Conservation (phyloP, 2,113 vertebrate genomes). For the Albula glossodonta region DNA sequence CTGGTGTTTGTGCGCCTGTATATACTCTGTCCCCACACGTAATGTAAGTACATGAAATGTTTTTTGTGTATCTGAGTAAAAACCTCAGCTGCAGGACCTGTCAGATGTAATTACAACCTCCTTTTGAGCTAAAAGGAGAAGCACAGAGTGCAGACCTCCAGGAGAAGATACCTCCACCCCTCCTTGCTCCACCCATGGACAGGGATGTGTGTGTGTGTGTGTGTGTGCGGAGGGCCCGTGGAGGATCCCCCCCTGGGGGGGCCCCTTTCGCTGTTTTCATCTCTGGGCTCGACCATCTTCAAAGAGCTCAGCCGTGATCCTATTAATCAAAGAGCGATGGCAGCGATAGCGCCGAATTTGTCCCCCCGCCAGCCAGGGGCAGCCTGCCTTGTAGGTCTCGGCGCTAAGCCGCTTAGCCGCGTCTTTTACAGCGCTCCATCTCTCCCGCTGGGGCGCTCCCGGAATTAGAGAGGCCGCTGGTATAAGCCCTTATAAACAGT, state of each 20-base stretch:
- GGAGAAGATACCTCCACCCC: background rate
- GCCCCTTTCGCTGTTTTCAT: conserved; percentile 1
- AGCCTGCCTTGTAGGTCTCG: conserved; percentile 14
- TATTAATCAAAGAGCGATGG: conserved; percentile 55
- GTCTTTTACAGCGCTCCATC: conserved; percentile 23
- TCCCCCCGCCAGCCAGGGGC: conserved; percentile 50
- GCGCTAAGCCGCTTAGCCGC: conserved; percentile 38
- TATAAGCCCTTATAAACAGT: conserved; percentile 13
- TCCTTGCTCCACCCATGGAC: background rate
- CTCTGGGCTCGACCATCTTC: conserved; percentile 39
- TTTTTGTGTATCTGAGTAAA: too few species aligned
- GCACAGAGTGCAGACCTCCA: background rate
- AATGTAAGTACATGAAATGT: too few species aligned
- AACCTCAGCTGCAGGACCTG: background rate
- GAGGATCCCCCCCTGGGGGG: background rate
- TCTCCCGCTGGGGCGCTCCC: conserved; percentile 2
- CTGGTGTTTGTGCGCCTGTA: too few species aligned
- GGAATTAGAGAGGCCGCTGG: conserved; percentile 16
- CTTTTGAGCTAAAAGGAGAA: background rate
- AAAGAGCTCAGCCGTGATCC: conserved; percentile 59
- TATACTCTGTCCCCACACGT: too few species aligned
- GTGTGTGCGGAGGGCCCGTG: background rate
- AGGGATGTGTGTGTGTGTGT: background rate
- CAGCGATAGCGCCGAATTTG: conserved; percentile 47
- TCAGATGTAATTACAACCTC: background rate